Base-by-base conservation (phyloP, 2,797 vertebrate genomes). In the Sebastes hubbsi region DNA sequence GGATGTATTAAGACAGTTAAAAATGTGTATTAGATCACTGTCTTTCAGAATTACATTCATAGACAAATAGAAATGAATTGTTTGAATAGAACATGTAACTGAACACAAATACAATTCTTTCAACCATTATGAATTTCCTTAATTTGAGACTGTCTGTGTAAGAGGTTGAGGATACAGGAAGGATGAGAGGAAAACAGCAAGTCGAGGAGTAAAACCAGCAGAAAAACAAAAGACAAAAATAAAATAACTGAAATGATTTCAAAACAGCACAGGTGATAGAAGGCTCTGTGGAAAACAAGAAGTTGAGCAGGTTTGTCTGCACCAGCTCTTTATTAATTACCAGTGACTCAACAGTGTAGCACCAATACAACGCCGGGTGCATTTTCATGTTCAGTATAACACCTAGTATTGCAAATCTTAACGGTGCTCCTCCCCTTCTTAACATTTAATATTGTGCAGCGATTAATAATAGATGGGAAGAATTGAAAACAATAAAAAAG, bases 21-120 rank as follows among this genome's bases (percentile, higher is more conserved):
- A 89, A 90, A 88, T 4, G 24, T 91, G 79, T 91, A 91, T 87
- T 91, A 76, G 60, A 87, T 88, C 71, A 88, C 78, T 84, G 78
- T 81, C 75, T 86, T 86, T 89, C 65, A 84, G 70, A 87, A 85
- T 87, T 90, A 91, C 82, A 91, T 91, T 90, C 79, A 89, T 70
- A 83, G 61, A 88, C 74, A 86, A 83, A 83, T 74, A 86, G 67
- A 89, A 88, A 88, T 77, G 2, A 76, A 79, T 70, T 63, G 70
- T 68, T 82, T 85, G 80, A 88, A 78, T 65, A 86, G 49, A 82
- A 88, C 79, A 84, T 80, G 84, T 55, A 84, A 82, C 58, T 82
- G 80, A 87, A 83, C 81, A 85, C 14, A 86, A 10, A 81, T 29
- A 87, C 76, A 84, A 78, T 83, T 87, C 38, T 76, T 87, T 86